Conservation (phyloP, 2,888 invertebrate genomes). For the Deilephila elpenor region DNA sequence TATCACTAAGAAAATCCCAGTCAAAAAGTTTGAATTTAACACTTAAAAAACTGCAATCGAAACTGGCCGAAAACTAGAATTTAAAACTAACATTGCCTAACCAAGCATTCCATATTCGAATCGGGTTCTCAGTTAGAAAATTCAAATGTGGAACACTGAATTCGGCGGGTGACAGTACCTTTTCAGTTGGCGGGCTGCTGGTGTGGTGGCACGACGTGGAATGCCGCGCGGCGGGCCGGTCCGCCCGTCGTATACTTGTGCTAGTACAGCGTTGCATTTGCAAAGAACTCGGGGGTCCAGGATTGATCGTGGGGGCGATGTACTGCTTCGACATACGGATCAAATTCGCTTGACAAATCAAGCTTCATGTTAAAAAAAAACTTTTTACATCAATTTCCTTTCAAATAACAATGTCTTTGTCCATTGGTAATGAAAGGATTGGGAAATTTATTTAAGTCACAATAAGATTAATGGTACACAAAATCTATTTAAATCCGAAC, state of each 20-base stretch:
- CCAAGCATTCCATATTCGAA: slow-evolving; percentile 20
- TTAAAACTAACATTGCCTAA: neutral
- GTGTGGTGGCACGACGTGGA: slow-evolving; percentile 61
- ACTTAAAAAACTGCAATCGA: neutral
- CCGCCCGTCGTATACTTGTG: slow-evolving; percentile 43
- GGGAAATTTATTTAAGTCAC: too few relatives aligned
- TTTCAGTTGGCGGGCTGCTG: slow-evolving; percentile 54
- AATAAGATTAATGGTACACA: too few relatives aligned
- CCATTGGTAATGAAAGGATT: too few relatives aligned
- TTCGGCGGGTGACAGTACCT: slow-evolving; percentile 27
- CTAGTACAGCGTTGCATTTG: slow-evolving; percentile 59
- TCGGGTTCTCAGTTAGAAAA: neutral
- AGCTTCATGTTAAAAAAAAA: neutral
- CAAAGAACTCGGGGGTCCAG: slow-evolving; percentile 56
- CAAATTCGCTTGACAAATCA: slow-evolving; percentile 46
- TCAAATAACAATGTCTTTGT: too few relatives aligned
- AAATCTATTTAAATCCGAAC: too few relatives aligned
- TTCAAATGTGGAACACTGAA: slow-evolving; percentile 20
- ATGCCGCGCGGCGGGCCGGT: slow-evolving; percentile 66
- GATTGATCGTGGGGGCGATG: slow-evolving; percentile 62
- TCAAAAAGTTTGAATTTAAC: neutral
- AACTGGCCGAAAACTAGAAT: neutral
- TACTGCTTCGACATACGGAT: slow-evolving; percentile 52
- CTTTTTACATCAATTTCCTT: neutral
- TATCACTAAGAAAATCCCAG: too few relatives aligned